Base-by-base conservation (phyloP, 2,797 vertebrate species). In the Xiphophorus birchmanni region DNA sequence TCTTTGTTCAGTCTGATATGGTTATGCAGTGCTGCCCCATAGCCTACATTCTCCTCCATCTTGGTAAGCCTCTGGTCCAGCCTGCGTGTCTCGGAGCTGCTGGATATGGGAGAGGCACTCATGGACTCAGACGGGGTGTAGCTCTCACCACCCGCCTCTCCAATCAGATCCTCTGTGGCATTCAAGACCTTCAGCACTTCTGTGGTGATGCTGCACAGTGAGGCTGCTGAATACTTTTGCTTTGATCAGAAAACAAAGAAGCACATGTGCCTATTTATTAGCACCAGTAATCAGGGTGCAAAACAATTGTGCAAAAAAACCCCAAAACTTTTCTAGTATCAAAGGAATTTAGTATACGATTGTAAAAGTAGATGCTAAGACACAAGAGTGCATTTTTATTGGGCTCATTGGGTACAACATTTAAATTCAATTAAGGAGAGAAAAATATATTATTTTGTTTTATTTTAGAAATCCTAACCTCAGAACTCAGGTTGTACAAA, bases 121-220 rank as follows among this genome's bases (percentile, higher is more conserved):
- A 94, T 84, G 75, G 93, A 75, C 29, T 96, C 94, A 0, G 93
- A 90, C 0, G 95, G 93, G 63, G 91, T 92, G 80, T 94, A 93
- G 21, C 94, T 95, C 77, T 97, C 95, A 26, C 95, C 93, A 0
- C 95, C 91, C 0, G 97, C 97, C 94, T 97, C 98, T 18, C 97
- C 97, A 32, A 99, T 98, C 90, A 99, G 92, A 83, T 99, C 97
- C 93, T 99, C 98, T 0, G 98, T 99, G 80, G 98, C 98, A 0
- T 99, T 99, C 91, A 99, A 96, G 86, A 99, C 98, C 92, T 98
- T 99, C 86, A 99, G 95, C 84, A 99, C 98, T 94, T 99, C 98
- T 21, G 98, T 99, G 91, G 98, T 99, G 95, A 99, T 99, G 96
- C 97, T 99, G 96, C 98, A 99, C 94, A 99, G 97, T 85, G 98